Evolutionary conservation across 1,140 invertebrate genomes (phyloP), one percentile per base, ranked within the genome.

Genomic region (Dolichoris vasculosae): DNA sequence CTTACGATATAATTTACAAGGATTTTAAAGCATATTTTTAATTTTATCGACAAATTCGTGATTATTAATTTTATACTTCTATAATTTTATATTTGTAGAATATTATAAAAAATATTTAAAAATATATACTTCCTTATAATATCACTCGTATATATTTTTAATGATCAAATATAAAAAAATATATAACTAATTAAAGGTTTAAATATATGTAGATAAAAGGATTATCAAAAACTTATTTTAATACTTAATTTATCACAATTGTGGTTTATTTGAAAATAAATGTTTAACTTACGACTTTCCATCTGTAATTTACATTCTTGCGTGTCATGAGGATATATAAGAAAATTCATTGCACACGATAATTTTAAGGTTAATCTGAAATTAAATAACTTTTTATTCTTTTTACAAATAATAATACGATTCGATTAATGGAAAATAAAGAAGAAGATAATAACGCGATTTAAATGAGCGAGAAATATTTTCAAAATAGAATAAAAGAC

Each of bases 291-390:
- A 98, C 97, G 91, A 91, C 97, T 98, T 91, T 98, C 97, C 97
- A 98, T 98, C 93, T 98, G 97, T 69, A 98, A 93, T 92, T 97
- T 97, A 91, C 97, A 98, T 91, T 97, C 97, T 93, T 98, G 97
- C 0, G 97, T 97, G 89, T 98, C 97, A 89, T 98, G 97, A 0
- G 97, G 97, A 91, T 98, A 98, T 82, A 97, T 97, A 89, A 97
- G 95, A 93, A 98, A 98, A 91, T 98, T 98, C 97, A 98, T 98
- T 11, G 97, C 97, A 89, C 97, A 98, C 8, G 97, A 98, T 20
- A 98, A 91, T 87, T 95, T 96, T 43, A 98, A 90, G 0, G 97
- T 98, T 83, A 98, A 92, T 88, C 95, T 96, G 88, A 82, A 94
- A 92, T 35, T 15, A 20, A 69, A 11, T 69, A 35, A 69, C 35